A percentile compares a stretch with the other conserved stretches of the same genome.
Conservation (phyloP, 2,113 vertebrate genomes). For the Peromyscus maniculatus region DNA sequence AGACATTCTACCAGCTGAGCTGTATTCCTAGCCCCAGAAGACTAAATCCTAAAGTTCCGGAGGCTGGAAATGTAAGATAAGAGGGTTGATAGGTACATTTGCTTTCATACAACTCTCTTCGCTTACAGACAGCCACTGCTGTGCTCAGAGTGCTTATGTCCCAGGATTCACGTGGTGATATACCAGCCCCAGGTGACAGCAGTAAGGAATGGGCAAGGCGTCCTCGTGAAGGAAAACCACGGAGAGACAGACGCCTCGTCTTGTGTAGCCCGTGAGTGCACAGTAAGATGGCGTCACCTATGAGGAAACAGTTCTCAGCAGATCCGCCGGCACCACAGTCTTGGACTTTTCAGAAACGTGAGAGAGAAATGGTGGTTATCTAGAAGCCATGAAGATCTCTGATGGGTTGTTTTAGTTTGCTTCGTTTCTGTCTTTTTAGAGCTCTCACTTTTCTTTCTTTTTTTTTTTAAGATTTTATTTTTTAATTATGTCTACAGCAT, state of each 20-base stretch:
- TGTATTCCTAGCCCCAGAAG: background rate
- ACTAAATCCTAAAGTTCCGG: slow-evolving; percentile 26
- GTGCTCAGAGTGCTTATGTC: background rate
- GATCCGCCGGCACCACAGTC: background rate
- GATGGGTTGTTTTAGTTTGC: background rate
- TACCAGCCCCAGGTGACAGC: background rate
- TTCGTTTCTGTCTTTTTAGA: background rate
- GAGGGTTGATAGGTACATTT: background rate
- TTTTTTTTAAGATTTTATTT: too few species aligned
- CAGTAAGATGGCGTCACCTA: background rate
- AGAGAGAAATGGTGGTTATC: background rate
- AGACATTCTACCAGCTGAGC: background rate
- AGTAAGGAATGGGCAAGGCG: background rate
- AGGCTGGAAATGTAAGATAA: slow-evolving; percentile 10
- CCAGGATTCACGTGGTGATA: background rate
- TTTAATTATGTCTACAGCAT: too few species aligned
- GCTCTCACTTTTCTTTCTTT: background rate
- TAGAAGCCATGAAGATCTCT: background rate
- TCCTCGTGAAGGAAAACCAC: background rate
- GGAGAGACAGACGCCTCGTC: background rate
- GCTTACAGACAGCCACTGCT: background rate
- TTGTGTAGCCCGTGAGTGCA: background rate
- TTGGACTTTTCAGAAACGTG: background rate
- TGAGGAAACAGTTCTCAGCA: background rate
- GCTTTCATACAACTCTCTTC: background rate